Evolutionary conservation across 2,113 vertebrate genomes (phyloP).

Genomic region (Rhadina sibilatrix): DNA sequence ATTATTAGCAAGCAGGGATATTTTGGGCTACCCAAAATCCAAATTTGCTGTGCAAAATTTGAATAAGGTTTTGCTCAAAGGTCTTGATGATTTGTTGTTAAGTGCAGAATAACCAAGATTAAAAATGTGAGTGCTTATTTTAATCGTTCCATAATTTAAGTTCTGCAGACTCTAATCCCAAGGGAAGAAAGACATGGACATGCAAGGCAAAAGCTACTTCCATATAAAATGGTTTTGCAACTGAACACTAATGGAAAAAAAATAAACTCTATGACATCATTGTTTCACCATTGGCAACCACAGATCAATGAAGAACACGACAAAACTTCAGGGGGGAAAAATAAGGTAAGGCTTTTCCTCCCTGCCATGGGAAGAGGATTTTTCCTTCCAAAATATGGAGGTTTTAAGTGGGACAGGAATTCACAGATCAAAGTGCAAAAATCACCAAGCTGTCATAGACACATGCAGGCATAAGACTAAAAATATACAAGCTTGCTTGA

Average conservation of each 20-base stretch:
- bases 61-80: not conserved
- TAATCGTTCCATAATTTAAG: not conserved
- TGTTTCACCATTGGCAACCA: slow-evolving; percentile 4
- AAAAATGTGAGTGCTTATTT: not conserved
- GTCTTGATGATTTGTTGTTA: not conserved
- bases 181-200: not conserved
- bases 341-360: not conserved
- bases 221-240: not conserved
- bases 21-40: not conserved
- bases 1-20: not conserved
- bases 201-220: not conserved
- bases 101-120: not conserved
- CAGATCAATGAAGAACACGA: not conserved
- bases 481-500: slow-evolving; percentile 21
- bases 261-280: slow-evolving; percentile 5
- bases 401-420: slow-evolving; percentile 46
- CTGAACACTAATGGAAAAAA: not conserved
- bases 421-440: slow-evolving; percentile 59
- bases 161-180: not conserved
- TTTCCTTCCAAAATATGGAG: slow-evolving; percentile 8
- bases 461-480: slow-evolving; percentile 33
- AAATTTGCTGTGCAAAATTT: not conserved
- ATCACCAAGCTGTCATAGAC: slow-evolving; percentile 56
- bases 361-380: not conserved
- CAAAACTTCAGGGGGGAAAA: not conserved